Conservation (phyloP, 1,140 invertebrate genomes). For the Atta cephalotes region DNA sequence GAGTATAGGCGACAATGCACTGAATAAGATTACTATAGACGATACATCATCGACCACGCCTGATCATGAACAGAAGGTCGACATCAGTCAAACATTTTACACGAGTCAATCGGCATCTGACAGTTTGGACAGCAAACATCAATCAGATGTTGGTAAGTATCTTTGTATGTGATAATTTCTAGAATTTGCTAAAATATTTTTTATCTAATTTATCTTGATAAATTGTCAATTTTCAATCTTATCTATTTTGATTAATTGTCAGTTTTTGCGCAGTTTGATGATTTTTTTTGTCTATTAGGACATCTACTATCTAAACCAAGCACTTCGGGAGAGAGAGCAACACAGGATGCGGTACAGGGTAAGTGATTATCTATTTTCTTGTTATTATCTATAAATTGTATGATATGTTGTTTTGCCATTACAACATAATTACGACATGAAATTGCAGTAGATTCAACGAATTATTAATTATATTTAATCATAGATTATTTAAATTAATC, state of each 20-base stretch:
- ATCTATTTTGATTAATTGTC: conserved; percentile 25
- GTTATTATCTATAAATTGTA: conserved; percentile 27
- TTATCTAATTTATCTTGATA: too few relatives aligned
- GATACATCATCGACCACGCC: conserved; percentile 79
- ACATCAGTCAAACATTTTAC: conserved; percentile 85
- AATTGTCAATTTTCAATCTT: background rate
- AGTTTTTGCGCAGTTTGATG: background rate
- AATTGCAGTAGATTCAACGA: conserved; percentile 7
- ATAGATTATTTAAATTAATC: conserved; percentile 10
- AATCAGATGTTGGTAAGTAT: conserved; percentile 83
- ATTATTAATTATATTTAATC: conserved; percentile 17
- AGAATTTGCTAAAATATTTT: conserved; percentile 25
- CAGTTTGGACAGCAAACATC: conserved; percentile 81
- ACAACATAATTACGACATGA: background rate
- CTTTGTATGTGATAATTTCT: conserved; percentile 37
- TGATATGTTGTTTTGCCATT: conserved; percentile 39
- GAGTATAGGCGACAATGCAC: conserved; percentile 80
- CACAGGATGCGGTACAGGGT: conserved; percentile 85
- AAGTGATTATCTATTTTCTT: conserved; percentile 77
- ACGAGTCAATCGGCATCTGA: conserved; percentile 81
- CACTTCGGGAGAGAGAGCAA: conserved; percentile 84
- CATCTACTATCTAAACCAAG: conserved; percentile 85
- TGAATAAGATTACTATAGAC: conserved; percentile 81
- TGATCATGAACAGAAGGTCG: conserved; percentile 83
- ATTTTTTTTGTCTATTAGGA: conserved; percentile 79